Conservation (phyloP, 1,140 invertebrate species). For the Drosophila lacteicornis region DNA sequence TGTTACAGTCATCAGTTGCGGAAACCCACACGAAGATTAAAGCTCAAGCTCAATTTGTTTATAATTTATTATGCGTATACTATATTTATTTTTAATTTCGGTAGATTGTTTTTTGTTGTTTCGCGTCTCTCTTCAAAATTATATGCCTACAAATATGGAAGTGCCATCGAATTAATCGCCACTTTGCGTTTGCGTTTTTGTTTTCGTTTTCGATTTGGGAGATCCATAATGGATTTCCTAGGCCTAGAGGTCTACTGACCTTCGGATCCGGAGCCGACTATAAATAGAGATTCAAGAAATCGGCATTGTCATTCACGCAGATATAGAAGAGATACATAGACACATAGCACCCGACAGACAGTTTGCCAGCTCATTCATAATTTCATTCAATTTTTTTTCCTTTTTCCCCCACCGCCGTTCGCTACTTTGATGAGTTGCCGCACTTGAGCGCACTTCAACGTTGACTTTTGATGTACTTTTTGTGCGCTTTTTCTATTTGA, state of each 20-base stretch:
- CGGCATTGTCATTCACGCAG: slow-evolving; percentile 67
- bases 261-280: slow-evolving; percentile 43
- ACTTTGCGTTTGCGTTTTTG: slow-evolving; percentile 62
- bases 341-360: slow-evolving; percentile 19
- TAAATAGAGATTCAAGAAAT: slow-evolving; percentile 63
- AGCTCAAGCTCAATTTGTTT: slow-evolving; percentile 48
- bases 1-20: slow-evolving; percentile 24
- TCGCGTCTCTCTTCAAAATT: slow-evolving; percentile 58
- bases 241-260: slow-evolving; percentile 56
- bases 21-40: slow-evolving; percentile 43
- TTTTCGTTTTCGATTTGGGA: slow-evolving; percentile 55
- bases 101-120: slow-evolving; percentile 37
- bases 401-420: slow-evolving; percentile 10
- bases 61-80: slow-evolving; percentile 65
- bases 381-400: slow-evolving; percentile 43
- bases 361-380: slow-evolving; percentile 72
- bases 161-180: slow-evolving; percentile 80
- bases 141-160: slow-evolving; percentile 79
- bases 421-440: slow-evolving; percentile 77
- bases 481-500: slow-evolving; percentile 43
- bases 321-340: slow-evolving; percentile 61
- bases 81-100: slow-evolving; percentile 51
- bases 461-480: slow-evolving; percentile 70
- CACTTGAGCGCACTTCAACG: slow-evolving; percentile 69
- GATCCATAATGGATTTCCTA: slow-evolving; percentile 61